phyloP scores from a whole-genome alignment of 2,888 invertebrate genomes.

The Drosophila nr. perissopoda region DNA sequence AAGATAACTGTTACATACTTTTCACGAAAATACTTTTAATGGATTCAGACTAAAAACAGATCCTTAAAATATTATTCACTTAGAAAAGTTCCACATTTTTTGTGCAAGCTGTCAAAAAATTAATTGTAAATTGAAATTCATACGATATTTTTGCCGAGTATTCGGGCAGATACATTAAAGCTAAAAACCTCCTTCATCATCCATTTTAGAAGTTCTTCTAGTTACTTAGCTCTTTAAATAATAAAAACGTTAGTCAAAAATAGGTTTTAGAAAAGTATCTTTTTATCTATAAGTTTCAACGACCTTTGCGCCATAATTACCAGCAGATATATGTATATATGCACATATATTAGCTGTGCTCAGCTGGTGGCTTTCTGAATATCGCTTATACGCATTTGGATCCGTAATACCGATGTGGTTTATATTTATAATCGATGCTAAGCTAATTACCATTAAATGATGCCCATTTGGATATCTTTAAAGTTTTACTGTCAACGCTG shows the following conservation, averaged over 20 bases:
- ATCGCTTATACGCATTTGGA: not conserved
- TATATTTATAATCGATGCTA: constrained; percentile 27
- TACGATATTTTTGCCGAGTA: not conserved
- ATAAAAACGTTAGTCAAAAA: not conserved
- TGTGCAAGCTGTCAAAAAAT: too few relatives aligned
- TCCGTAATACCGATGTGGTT: constrained; percentile 22
- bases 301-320: not conserved
- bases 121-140: too few relatives aligned
- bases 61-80: not conserved
- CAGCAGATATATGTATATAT: not conserved
- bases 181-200: fast-evolving
- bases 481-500: constrained; percentile 42
- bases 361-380: constrained; percentile 5
- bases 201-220: not conserved
- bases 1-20: not conserved
- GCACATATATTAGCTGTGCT: not conserved
- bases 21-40: fast-evolving
- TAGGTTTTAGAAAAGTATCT: not conserved
- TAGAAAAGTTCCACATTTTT: fast-evolving
- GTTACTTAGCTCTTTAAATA: not conserved
- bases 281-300: not conserved
- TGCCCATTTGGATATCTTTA: constrained; percentile 41
- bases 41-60: not conserved
- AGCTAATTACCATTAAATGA: constrained; percentile 53
- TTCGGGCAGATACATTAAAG: not conserved